Evolutionary conservation across 2,113 vertebrate species (phyloP).

Genomic region (Rhipidura dahli): DNA sequence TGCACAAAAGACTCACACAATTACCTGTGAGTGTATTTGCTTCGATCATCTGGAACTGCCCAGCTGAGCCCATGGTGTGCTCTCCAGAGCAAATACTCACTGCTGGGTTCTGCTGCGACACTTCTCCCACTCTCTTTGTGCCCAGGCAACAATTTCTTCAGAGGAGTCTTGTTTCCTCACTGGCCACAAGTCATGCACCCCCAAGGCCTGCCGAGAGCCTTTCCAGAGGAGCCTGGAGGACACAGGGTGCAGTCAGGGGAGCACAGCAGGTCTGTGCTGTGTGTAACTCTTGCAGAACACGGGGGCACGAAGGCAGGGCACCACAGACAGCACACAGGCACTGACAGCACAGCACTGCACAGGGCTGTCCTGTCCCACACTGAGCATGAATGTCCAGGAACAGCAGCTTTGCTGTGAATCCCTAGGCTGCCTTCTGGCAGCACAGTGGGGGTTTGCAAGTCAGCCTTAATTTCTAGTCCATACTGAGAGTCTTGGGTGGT

Average conservation of each 20-base stretch:
- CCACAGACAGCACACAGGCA: neutral
- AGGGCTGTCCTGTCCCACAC: neutral
- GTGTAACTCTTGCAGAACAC: neutral
- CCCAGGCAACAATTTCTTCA: constrained; percentile 80
- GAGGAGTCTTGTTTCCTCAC: constrained; percentile 85
- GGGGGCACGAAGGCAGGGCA: neutral
- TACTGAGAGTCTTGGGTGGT: neutral
- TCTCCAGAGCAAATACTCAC: constrained; percentile 57
- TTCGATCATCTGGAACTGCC: neutral
- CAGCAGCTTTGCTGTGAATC: neutral
- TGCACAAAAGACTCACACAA: neutral
- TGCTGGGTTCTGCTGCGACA: neutral
- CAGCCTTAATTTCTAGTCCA: neutral
- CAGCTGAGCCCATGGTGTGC: neutral
- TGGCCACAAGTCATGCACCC: constrained; percentile 83
- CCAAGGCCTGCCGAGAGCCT: constrained; percentile 78
- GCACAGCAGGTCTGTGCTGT: neutral
- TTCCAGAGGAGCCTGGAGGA: constrained; percentile 83
- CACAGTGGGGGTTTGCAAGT: neutral
- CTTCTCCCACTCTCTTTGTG: constrained; percentile 82
- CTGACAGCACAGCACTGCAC: fast-evolving
- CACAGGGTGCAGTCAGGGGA: constrained; percentile 12
- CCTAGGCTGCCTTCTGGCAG: neutral
- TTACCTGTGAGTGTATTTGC: neutral
- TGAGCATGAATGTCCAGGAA: neutral